phyloP scores from a whole-genome alignment of 2,797 vertebrate species.

The Gymnocypris eckloni region DNA sequence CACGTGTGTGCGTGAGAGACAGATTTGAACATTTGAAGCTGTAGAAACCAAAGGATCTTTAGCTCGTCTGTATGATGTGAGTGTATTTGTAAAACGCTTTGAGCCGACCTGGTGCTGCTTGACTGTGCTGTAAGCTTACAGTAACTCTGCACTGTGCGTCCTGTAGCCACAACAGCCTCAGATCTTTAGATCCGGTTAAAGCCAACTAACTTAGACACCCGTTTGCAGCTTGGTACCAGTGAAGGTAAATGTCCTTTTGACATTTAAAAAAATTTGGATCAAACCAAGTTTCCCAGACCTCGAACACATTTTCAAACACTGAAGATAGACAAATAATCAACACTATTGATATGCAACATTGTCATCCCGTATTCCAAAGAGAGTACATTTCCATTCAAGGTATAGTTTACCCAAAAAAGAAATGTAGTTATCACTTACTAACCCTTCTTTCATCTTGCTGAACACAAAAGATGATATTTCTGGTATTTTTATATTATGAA shows the following conservation, averaged over 20 bases:
- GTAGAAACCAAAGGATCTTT: conserved; percentile 71
- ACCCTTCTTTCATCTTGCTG: neutral
- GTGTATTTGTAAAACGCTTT: conserved; percentile 65
- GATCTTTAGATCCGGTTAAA: conserved; percentile 20
- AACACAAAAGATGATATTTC: neutral
- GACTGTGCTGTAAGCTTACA: conserved; percentile 71
- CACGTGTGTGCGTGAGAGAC: conserved; percentile 10
- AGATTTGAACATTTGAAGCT: conserved; percentile 61
- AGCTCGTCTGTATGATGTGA: conserved; percentile 50
- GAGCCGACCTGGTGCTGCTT: conserved; percentile 71
- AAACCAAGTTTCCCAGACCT: conserved; percentile 12
- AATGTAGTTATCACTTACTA: neutral
- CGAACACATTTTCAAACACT: conserved; percentile 8
- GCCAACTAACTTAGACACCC: conserved; percentile 3
- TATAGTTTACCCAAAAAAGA: neutral
- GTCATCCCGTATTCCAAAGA: conserved; percentile 4
- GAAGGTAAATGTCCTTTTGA: neutral
- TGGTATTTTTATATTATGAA: neutral
- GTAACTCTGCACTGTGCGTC: conserved; percentile 36
- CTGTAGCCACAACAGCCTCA: conserved; percentile 45
- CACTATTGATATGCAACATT: conserved; percentile 19
- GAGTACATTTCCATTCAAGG: neutral
- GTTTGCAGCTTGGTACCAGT: neutral
- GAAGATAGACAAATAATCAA: conserved; percentile 34
- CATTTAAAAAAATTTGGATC: neutral